These are phyloP conservation scores for Orthonyx spaldingii DNA, from an alignment of 2,113 vertebrate species.

Conservation along the genomic window DNA sequence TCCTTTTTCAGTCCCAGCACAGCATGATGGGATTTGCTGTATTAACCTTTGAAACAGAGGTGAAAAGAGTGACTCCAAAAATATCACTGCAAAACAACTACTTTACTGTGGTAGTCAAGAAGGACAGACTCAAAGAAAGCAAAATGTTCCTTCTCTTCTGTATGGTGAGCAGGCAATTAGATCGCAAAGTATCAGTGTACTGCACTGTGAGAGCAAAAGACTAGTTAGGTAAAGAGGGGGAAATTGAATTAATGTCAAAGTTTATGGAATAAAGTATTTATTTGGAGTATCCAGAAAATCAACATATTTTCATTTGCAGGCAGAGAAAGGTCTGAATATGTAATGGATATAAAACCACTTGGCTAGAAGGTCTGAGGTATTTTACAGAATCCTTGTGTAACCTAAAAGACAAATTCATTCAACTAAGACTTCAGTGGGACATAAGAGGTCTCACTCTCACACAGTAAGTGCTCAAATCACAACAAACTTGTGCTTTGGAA, in stretches of 20 bases:
- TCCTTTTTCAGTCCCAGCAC: background rate
- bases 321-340: background rate
- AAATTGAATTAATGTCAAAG: background rate
- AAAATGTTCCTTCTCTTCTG: background rate
- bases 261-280: background rate
- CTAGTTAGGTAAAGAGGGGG: background rate
- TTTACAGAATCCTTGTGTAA: background rate
- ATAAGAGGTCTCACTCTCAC: background rate
- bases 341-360: background rate
- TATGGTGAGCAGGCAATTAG: background rate
- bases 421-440: background rate
- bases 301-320: background rate
- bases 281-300: background rate
- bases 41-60: background rate
- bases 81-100: background rate
- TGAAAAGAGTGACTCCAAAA: background rate
- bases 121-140: background rate
- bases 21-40: background rate
- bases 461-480: background rate
- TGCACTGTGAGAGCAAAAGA: background rate
- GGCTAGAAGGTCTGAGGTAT: background rate
- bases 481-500: background rate
- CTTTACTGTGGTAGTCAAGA: background rate
- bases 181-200: background rate
- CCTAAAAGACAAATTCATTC: background rate